These are phyloP conservation scores for Trachelus troglodyta DNA, from an alignment of 2,888 invertebrate genomes.

Conservation along the genomic window DNA sequence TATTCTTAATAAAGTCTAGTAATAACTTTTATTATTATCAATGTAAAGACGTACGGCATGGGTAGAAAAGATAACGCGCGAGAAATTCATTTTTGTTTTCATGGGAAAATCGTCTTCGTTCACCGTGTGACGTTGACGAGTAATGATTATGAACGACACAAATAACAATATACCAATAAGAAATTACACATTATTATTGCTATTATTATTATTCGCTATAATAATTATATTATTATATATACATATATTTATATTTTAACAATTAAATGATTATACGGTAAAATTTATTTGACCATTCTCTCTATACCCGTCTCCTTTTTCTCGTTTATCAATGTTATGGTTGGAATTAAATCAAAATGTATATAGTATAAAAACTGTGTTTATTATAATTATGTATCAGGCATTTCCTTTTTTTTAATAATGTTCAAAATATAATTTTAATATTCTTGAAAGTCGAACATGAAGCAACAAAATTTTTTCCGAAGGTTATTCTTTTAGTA, in stretches of 20 bases:
- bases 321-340: too few species aligned
- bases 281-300: not conserved
- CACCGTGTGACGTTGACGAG: conserved; percentile 20
- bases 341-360: too few species aligned
- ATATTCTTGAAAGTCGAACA: too few species aligned
- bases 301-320: too few species aligned
- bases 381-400: too few species aligned
- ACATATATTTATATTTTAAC: conserved; percentile 63
- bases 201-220: conserved; percentile 49
- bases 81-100: conserved; percentile 9
- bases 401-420: too few species aligned
- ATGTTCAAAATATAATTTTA: too few species aligned
- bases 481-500: too few species aligned
- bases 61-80: conserved; percentile 6
- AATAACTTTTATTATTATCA: conserved; percentile 31
- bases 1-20: conserved; percentile 32
- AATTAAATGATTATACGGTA: conserved; percentile 60
- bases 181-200: conserved; percentile 40
- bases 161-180: conserved; percentile 43
- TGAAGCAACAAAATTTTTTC: too few species aligned
- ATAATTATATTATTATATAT: conserved; percentile 42
- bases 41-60: conserved; percentile 26
- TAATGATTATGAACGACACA: conserved; percentile 24
- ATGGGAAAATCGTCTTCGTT: not conserved
- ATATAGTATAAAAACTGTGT: too few species aligned